phyloP scores from a whole-genome alignment of 2,888 invertebrate species.

The Athripsodes cinereus region DNA sequence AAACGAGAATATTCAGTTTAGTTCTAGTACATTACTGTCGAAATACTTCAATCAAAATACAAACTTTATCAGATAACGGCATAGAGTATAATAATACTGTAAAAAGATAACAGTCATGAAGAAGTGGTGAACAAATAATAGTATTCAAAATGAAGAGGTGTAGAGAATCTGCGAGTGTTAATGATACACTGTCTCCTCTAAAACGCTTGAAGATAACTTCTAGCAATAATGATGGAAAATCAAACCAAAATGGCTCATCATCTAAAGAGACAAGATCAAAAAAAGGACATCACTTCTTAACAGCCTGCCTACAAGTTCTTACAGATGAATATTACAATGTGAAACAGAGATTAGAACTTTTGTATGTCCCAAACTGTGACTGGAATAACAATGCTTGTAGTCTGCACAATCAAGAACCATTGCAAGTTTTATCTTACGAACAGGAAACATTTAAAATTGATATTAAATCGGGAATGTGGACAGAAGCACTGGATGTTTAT shows the following conservation, averaged over 20 bases:
- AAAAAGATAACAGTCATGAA: too few species aligned
- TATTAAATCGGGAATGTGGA: slow-evolving; percentile 40
- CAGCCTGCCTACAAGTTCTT: slow-evolving; percentile 15
- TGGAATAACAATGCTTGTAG: slow-evolving; percentile 5
- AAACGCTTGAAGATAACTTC: slow-evolving; percentile 14
- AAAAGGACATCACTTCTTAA: slow-evolving; percentile 16
- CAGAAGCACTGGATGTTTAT: slow-evolving; percentile 43
- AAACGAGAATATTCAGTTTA: too few species aligned
- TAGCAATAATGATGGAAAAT: not conserved
- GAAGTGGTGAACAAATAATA: too few species aligned
- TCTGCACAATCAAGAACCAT: slow-evolving; percentile 30
- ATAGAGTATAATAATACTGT: too few species aligned
- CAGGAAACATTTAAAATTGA: slow-evolving; percentile 41
- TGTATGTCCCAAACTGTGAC: slow-evolving; percentile 12
- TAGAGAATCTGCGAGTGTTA: not conserved
- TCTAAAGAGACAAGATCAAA: slow-evolving; percentile 13
- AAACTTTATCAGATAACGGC: too few species aligned
- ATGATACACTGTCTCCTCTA: slow-evolving; percentile 7
- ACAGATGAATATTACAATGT: slow-evolving; percentile 17
- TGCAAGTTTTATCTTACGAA: slow-evolving; percentile 33
- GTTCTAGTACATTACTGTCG: too few species aligned
- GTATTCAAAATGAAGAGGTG: not conserved
- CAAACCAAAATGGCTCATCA: not conserved
- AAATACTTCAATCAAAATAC: too few species aligned
- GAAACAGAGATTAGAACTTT: slow-evolving; percentile 10